These are phyloP conservation scores for Limnodromus scolopaceus DNA, from an alignment of 2,797 vertebrate genomes.

Conservation along the genomic window DNA sequence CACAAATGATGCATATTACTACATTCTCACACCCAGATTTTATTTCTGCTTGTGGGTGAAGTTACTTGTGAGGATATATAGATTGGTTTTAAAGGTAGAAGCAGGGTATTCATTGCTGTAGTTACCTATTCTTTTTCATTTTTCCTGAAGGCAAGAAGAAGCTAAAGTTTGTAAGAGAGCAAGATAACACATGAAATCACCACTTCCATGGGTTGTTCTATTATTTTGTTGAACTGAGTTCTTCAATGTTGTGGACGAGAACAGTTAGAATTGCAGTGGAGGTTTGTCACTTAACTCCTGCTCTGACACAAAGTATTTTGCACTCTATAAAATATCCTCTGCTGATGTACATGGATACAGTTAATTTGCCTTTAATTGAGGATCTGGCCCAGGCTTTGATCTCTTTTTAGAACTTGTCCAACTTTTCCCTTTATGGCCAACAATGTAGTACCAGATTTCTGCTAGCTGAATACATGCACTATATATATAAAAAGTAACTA, in stretches of 20 bases:
- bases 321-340: not conserved
- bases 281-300: not conserved
- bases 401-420: conserved; percentile 60
- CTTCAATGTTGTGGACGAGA: not conserved
- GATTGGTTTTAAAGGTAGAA: not conserved
- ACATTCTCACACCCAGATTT: fast-evolving
- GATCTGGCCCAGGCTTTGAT: conserved; percentile 22
- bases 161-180: not conserved
- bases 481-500: conserved; percentile 60
- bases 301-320: not conserved
- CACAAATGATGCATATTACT: not conserved
- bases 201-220: not conserved
- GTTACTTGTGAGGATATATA: not conserved
- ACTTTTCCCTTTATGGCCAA: conserved; percentile 64
- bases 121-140: not conserved
- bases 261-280: not conserved
- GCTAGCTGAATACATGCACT: conserved; percentile 53
- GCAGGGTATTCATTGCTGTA: not conserved
- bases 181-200: not conserved
- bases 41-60: not conserved
- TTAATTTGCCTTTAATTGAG: conserved; percentile 6
- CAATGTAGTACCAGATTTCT: conserved; percentile 53
- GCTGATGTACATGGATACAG: not conserved
- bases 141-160: not conserved
- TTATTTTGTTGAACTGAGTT: not conserved